Percentiles rank a stretch among this genome's conserved stretches.
These are phyloP conservation scores for Ptilonorhynchus violaceus DNA, from an alignment of 2,113 vertebrate genomes.

Conservation along the genomic window DNA sequence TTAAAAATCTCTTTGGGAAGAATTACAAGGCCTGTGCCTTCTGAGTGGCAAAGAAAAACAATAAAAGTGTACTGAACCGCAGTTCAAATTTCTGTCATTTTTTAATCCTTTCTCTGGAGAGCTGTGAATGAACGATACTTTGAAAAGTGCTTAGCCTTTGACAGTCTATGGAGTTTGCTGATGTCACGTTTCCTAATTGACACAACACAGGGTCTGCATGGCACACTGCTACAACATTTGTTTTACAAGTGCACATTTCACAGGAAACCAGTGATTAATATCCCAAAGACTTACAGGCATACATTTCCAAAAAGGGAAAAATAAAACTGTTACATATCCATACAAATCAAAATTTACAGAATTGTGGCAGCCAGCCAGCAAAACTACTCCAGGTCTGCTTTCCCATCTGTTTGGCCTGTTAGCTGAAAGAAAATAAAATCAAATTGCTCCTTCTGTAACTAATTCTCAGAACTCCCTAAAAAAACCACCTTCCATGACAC, in stretches of 20 bases:
- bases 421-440: slow-evolving; percentile 75
- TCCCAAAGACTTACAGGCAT: slow-evolving; percentile 62
- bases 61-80: not conserved
- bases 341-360: slow-evolving; percentile 78
- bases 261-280: slow-evolving; percentile 68
- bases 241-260: slow-evolving; percentile 55
- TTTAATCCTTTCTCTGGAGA: not conserved
- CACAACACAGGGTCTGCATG: slow-evolving; percentile 21
- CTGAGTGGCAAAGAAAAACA: slow-evolving; percentile 9
- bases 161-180: not conserved
- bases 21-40: not conserved
- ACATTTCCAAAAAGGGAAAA: slow-evolving; percentile 71
- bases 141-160: slow-evolving; percentile 16
- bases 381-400: slow-evolving; percentile 73
- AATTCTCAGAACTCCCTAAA: slow-evolving; percentile 70
- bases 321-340: slow-evolving; percentile 75
- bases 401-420: slow-evolving; percentile 77
- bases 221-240: not conserved
- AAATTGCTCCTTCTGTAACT: slow-evolving; percentile 74
- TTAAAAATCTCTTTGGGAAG: not conserved
- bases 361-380: slow-evolving; percentile 72
- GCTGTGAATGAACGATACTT: not conserved
- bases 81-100: slow-evolving; percentile 3
- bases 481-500: slow-evolving; percentile 41
- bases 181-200: slow-evolving; percentile 48